Conservation (phyloP, 2,113 vertebrate genomes). For the Helogale parvula region DNA sequence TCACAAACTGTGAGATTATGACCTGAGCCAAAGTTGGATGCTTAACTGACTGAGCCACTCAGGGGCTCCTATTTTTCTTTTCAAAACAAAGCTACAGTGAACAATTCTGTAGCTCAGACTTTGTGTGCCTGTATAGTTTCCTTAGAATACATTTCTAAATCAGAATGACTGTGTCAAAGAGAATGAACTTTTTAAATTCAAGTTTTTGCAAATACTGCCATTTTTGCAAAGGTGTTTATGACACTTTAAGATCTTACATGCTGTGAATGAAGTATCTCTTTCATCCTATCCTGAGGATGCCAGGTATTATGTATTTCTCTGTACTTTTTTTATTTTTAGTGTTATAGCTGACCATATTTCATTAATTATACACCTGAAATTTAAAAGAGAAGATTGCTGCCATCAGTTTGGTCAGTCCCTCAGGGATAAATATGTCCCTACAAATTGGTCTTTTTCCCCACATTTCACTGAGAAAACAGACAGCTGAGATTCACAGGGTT, state of each 20-base stretch:
- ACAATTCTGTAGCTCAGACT: not conserved
- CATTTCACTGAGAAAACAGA: not conserved
- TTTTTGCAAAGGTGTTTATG: not conserved
- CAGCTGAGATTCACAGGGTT: not conserved
- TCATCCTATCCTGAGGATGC: not conserved
- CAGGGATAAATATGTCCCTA: not conserved
- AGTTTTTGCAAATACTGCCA: not conserved
- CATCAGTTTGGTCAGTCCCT: not conserved
- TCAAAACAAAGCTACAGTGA: not conserved
- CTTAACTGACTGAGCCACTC: too few species aligned
- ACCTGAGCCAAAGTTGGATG: too few species aligned
- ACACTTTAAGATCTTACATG: not conserved
- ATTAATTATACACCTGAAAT: not conserved
- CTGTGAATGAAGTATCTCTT: not conserved
- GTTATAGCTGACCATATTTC: not conserved
- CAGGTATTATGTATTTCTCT: not conserved
- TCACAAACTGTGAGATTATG: too few species aligned
- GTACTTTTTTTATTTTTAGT: not conserved
- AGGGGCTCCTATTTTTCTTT: too few species aligned
- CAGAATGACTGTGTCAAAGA: constrained; percentile 11
- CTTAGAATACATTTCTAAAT: not conserved
- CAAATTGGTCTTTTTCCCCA: not conserved
- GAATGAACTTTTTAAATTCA: not conserved
- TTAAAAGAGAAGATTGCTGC: not conserved
- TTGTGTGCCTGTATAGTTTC: not conserved